Conservation (phyloP, 2,888 invertebrate species). For the Gandaritis pyraliata region DNA sequence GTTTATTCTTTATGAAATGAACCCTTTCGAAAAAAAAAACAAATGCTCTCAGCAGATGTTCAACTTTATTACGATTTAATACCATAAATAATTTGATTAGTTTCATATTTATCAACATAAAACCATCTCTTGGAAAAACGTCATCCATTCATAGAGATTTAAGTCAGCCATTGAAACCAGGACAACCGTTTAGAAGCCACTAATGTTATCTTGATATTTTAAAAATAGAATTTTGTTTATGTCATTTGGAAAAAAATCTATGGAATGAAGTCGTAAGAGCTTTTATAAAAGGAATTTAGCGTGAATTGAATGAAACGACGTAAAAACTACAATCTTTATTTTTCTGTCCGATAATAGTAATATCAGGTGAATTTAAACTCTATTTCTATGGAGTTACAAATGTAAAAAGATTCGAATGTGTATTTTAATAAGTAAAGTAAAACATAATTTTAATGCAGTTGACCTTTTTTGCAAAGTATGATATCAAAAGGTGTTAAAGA, state of each 20-base stretch:
- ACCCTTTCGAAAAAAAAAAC: conserved; percentile 34
- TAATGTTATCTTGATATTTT: conserved; percentile 80
- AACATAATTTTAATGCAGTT: conserved; percentile 57
- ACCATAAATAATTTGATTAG: conserved; percentile 85
- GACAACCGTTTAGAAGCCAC: conserved; percentile 82
- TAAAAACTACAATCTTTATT: conserved; percentile 8
- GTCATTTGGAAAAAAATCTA: conserved; percentile 22
- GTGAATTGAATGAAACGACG: conserved; percentile 27
- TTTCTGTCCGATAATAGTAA: not conserved
- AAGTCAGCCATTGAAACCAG: conserved; percentile 62
- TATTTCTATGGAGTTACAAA: conserved; percentile 6
- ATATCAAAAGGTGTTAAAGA: conserved; percentile 69
- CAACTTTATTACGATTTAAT: conserved; percentile 77
- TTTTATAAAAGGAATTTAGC: conserved; percentile 31
- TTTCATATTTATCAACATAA: conserved; percentile 82
- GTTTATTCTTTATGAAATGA: conserved; percentile 37
- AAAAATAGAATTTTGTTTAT: conserved; percentile 29
- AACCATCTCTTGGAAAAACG: conserved; percentile 79
- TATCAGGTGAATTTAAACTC: conserved; percentile 23
- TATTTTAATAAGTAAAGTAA: not conserved
- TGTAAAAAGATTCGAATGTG: not conserved
- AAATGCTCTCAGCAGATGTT: conserved; percentile 67
- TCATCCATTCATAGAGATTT: conserved; percentile 69
- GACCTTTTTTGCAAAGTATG: conserved; percentile 57
- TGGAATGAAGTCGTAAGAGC: conserved; percentile 30